Conservation (phyloP, 2,888 invertebrate genomes). For the Epinotia ramella region DNA sequence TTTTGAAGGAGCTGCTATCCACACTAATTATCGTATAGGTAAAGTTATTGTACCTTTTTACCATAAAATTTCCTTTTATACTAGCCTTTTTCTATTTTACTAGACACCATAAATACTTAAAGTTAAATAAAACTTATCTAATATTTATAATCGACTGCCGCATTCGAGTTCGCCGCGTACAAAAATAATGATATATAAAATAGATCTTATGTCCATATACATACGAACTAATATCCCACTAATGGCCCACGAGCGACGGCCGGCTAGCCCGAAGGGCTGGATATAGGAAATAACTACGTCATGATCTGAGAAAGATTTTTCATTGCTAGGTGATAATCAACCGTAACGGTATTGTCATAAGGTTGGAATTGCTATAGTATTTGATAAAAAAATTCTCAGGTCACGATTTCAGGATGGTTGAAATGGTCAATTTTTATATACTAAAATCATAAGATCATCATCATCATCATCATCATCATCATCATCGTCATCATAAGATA, state of each 20-base stretch:
- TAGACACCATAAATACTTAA: constrained; percentile 28
- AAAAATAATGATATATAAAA: constrained; percentile 48
- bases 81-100: constrained; percentile 1
- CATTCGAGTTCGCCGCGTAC: constrained; percentile 35
- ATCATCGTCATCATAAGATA: too few species aligned
- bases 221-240: constrained; percentile 27
- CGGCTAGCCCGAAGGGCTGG: constrained; percentile 37
- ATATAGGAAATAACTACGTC: constrained; percentile 39
- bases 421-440: constrained; percentile 21
- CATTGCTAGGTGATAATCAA: neutral
- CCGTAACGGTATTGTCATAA: neutral
- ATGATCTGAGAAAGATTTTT: constrained; percentile 20
- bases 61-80: neutral
- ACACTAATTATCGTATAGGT: neutral
- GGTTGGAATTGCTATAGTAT: neutral
- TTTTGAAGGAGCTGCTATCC: constrained; percentile 13
- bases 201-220: constrained; percentile 41
- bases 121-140: constrained; percentile 31
- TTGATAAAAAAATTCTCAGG: constrained; percentile 11
- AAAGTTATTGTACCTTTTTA: neutral
- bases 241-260: constrained; percentile 23
- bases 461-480: too few species aligned
- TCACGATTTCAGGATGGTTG: constrained; percentile 10
- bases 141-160: constrained; percentile 14
- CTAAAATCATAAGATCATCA: neutral